phyloP scores from a whole-genome alignment of 35 echinoderm and acorn worm species.

The Eucidaris tribuloides region DNA sequence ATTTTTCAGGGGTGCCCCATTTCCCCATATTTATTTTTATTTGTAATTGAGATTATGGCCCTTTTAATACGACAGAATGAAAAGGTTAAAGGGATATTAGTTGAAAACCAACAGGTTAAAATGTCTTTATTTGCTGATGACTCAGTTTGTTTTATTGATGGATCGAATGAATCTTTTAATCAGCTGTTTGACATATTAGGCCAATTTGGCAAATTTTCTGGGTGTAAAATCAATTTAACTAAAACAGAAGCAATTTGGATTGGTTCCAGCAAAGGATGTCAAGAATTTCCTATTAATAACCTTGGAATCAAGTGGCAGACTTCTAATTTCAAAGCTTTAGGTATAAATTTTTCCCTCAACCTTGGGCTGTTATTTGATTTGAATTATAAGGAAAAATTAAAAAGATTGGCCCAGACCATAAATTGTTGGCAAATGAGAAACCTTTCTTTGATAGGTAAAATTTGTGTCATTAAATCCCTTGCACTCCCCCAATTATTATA shows the following conservation, averaged over 20 bases:
- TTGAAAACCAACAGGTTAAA: neutral
- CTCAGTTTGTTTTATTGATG: neutral
- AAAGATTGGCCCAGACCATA: neutral
- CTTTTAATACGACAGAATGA: neutral
- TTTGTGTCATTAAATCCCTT: neutral
- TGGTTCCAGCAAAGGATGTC: neutral
- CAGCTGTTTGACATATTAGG: neutral
- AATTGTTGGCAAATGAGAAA: too few species aligned
- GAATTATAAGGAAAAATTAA: conserved; percentile 4
- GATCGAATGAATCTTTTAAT: neutral
- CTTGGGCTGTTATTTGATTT: neutral
- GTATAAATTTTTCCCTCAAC: neutral
- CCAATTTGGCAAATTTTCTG: neutral
- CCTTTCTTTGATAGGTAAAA: too few species aligned
- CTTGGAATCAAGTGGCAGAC: neutral
- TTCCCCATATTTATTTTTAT: neutral
- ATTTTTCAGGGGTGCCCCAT: neutral
- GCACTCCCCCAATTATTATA: neutral
- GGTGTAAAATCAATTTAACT: neutral
- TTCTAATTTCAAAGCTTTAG: neutral
- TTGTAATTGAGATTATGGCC: neutral
- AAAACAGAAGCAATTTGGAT: conserved; percentile 25
- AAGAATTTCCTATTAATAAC: neutral
- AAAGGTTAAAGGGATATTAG: neutral
- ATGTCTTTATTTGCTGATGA: neutral